Evolutionary conservation across 1,140 invertebrate species (phyloP).

Genomic region (Lasioglossum baleicum): DNA sequence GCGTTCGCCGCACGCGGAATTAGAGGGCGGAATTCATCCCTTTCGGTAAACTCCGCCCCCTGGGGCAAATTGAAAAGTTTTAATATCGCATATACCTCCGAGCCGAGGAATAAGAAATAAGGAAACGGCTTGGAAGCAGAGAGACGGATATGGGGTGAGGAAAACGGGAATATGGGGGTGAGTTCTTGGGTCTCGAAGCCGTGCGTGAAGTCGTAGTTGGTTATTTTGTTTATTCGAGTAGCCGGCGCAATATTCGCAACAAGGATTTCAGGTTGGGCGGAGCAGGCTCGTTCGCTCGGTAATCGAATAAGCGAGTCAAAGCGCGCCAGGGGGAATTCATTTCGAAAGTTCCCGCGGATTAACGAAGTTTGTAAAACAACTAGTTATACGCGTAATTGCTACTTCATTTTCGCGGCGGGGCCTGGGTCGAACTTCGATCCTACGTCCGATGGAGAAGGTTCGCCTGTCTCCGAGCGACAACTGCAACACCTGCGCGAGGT

Average conservation of each 20-base stretch:
- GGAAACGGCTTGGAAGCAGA: no score
- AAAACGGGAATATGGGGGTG: no score
- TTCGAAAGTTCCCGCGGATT: conserved; percentile 47
- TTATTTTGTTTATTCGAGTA: conserved; percentile 30
- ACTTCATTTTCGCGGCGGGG: conserved; percentile 47
- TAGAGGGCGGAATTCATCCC: background rate
- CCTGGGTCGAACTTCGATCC: no score
- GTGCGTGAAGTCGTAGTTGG: conserved; percentile 11
- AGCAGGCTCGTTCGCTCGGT: conserved; percentile 25
- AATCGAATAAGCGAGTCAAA: conserved; percentile 38
- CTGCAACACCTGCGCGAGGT: no score
- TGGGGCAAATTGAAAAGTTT: conserved; percentile 32
- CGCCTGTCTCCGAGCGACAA: no score
- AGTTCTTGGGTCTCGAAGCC: no score
- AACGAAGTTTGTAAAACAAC: conserved; percentile 61
- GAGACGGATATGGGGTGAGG: background rate
- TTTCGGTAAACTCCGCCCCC: background rate
- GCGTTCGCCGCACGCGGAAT: background rate
- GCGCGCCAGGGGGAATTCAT: conserved; percentile 30
- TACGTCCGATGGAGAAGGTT: no score
- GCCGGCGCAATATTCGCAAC: conserved; percentile 21
- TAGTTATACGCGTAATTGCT: conserved; percentile 52
- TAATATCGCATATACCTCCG: conserved; percentile 6
- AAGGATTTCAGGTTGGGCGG: conserved; percentile 8
- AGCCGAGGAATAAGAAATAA: conserved; percentile 1